Base-by-base conservation (phyloP, 2,113 vertebrate species). In the Stercorarius parasiticus region DNA sequence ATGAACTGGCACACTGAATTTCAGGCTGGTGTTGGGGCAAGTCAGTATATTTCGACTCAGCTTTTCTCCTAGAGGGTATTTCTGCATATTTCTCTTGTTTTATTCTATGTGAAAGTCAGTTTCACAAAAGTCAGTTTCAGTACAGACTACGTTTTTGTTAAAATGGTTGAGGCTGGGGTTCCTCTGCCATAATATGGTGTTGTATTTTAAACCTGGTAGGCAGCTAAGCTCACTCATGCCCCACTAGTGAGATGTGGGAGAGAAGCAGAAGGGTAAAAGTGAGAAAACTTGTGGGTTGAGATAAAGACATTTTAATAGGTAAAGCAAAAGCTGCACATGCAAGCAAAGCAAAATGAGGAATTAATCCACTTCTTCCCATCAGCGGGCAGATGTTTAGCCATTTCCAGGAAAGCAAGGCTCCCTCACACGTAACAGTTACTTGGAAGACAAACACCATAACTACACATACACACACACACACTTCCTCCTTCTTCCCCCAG, bases 101-200 rank as follows among this genome's bases (percentile, higher is more conserved):
- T 73, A 13, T 15, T 65, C 16, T 55, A 1, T 40, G 29, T 26
- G 45, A 47, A 79, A 45, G 13, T 25, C 4, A 49, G 6, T 81
- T 69, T 72, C 26, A 49, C n/a, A n/a, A 52, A 82, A 36, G 9
- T 20, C 3, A 49, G 5, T 77, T 64, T 78, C 27, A 62, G 23
- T 30, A 30, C 5, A 53, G 22, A 40, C 5, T 40, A 7, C 0
- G 0, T 40, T 76, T 83, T 61, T 83, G 6, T 22, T 38, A 58
- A 81, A 84, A 78, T 10, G 7, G 7, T 30, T 67, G 17, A 77
- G 47, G 4, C 6, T 58, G 34, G 6, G 17, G 67, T 38, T 43
- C 38, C 38, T 17, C 47, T 85, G 30, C 7, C 53, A 15, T 64
- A 81, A 36, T 11, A 2, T 18, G 8, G 19, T 36, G 5, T 0